phyloP scores from a whole-genome alignment of 2,888 invertebrate species.

The Beris chalybata region DNA sequence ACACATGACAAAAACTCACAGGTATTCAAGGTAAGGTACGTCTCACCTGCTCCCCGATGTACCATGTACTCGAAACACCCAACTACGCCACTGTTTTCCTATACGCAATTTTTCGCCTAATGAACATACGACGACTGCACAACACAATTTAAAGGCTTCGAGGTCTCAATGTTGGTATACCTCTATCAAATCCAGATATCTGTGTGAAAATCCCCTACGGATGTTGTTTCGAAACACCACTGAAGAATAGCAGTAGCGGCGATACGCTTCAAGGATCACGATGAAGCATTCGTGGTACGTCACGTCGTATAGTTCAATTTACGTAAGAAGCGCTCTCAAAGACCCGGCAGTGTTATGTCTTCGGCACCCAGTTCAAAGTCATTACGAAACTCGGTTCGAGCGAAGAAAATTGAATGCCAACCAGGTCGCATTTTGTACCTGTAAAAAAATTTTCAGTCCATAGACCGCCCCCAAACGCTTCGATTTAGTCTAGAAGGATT shows the following conservation, averaged over 20 bases:
- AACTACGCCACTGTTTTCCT: constrained; percentile 22
- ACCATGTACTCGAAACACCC: not conserved
- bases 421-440: too few relatives aligned
- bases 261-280: constrained; percentile 36
- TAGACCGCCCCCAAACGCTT: not conserved
- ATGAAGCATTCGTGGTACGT: not conserved
- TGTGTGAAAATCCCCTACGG: constrained; percentile 9
- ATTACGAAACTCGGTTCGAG: too few relatives aligned
- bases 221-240: constrained; percentile 21
- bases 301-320: too few relatives aligned
- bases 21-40: constrained; percentile 1
- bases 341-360: too few relatives aligned
- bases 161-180: too few relatives aligned
- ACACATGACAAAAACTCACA: constrained; percentile 20
- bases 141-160: too few relatives aligned
- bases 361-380: too few relatives aligned
- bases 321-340: too few relatives aligned
- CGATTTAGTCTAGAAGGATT: constrained; percentile 22
- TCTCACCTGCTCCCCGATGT: not conserved
- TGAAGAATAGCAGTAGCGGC: constrained; percentile 3
- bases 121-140: constrained; percentile 18
- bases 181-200: too few relatives aligned
- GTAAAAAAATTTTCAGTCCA: constrained; percentile 8
- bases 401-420: too few relatives aligned
- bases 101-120: constrained; percentile 25